Evolutionary conservation across 2,113 vertebrate species (phyloP).

Genomic region (Pan paniscus): DNA sequence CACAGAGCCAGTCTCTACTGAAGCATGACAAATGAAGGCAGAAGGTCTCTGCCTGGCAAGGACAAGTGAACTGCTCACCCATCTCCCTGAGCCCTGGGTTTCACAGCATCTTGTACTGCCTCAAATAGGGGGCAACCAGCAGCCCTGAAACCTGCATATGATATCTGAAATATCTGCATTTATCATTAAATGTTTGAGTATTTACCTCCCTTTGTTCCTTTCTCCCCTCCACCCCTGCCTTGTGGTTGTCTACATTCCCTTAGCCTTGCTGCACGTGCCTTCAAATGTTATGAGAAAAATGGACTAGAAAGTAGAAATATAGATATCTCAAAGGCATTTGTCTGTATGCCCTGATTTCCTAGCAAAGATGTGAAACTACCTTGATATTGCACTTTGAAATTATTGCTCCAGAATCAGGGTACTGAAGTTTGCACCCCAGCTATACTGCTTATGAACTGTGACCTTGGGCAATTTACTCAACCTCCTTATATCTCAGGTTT

Average conservation of each 20-base stretch:
- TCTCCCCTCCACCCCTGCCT: rapidly evolving
- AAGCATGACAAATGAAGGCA: background rate
- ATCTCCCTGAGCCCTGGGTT: background rate
- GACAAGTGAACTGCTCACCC: rapidly evolving
- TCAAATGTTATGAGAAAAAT: background rate
- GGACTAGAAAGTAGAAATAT: background rate
- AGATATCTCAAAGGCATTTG: background rate
- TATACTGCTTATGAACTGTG: background rate
- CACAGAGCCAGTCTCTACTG: background rate
- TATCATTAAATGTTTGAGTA: background rate
- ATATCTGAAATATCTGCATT: background rate
- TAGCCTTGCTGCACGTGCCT: background rate
- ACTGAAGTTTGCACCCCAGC: background rate
- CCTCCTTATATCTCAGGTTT: background rate
- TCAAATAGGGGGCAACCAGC: background rate
- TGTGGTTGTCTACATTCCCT: background rate
- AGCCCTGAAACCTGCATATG: background rate
- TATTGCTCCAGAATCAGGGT: background rate
- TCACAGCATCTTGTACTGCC: background rate
- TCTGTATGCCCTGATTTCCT: background rate
- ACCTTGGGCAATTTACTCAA: background rate
- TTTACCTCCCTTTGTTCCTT: background rate
- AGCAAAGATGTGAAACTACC: background rate
- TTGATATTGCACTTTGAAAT: background rate
- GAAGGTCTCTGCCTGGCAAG: background rate